Conservation (phyloP, 2,797 vertebrate species). For the Miichthys miiuy region DNA sequence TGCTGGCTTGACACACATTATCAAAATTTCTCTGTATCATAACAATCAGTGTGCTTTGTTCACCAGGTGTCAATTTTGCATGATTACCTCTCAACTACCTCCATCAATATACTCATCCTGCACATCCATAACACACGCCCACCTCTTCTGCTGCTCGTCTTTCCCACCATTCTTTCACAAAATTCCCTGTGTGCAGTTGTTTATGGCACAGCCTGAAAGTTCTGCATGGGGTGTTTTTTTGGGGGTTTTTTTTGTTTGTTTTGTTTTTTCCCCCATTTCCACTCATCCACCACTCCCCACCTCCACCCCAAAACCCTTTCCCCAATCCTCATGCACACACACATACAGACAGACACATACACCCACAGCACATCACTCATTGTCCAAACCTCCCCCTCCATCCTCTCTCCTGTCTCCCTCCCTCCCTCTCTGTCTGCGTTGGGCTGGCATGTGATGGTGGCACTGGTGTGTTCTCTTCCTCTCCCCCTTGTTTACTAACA, state of each 20-base stretch:
- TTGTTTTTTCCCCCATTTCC: constrained; percentile 35
- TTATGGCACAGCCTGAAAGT: constrained; percentile 84
- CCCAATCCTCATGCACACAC: constrained; percentile 4
- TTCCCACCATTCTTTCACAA: constrained; percentile 46
- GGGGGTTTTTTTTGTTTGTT: not conserved
- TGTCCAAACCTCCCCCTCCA: constrained; percentile 32
- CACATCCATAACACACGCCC: constrained; percentile 61
- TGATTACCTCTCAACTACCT: constrained; percentile 74
- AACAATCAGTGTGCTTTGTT: constrained; percentile 84
- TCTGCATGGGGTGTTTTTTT: constrained; percentile 86
- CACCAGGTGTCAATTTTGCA: constrained; percentile 84
- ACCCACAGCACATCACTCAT: constrained; percentile 53
- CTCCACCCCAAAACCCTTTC: constrained; percentile 45
- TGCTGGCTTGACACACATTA: constrained; percentile 61
- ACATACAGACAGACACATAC: not conserved
- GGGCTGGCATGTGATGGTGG: constrained; percentile 99
- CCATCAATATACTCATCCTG: constrained; percentile 62
- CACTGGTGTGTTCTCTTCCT: constrained; percentile 99
- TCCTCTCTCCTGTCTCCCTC: constrained; percentile 59
- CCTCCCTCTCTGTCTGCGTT: constrained; percentile 82
- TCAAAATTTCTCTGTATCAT: constrained; percentile 62
- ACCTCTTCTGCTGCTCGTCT: constrained; percentile 51
- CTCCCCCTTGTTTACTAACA: constrained; percentile 99
- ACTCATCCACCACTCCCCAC: constrained; percentile 66
- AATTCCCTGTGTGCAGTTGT: constrained; percentile 80